phyloP scores from a whole-genome alignment of 2,888 invertebrate species.

The Coelinius sp. region DNA sequence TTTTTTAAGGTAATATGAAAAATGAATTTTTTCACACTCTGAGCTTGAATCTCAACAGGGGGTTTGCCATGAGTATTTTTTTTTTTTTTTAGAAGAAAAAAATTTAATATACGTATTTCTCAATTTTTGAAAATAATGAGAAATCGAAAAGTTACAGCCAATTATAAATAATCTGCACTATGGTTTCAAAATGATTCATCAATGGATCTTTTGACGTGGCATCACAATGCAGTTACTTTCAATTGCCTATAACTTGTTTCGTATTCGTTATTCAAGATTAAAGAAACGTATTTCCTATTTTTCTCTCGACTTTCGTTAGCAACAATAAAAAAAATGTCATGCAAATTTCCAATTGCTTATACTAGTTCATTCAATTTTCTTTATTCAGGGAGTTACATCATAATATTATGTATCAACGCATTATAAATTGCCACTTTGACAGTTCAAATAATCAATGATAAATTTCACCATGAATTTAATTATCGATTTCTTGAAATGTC shows the following conservation, averaged over 20 bases:
- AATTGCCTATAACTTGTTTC: too few relatives aligned
- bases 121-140: too few relatives aligned
- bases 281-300: too few relatives aligned
- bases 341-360: neutral
- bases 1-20: neutral
- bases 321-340: neutral
- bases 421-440: conserved; percentile 36
- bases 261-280: too few relatives aligned
- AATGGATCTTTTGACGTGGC: too few relatives aligned
- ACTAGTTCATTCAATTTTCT: conserved; percentile 22
- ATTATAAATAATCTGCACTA: too few relatives aligned
- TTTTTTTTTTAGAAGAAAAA: neutral
- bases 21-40: neutral
- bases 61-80: neutral
- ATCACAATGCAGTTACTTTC: too few relatives aligned
- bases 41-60: too few relatives aligned
- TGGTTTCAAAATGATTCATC: too few relatives aligned
- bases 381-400: conserved; percentile 14
- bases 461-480: conserved; percentile 14
- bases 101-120: too few relatives aligned
- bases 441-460: conserved; percentile 37
- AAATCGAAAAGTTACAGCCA: too few relatives aligned
- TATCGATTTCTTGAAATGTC: conserved; percentile 44
- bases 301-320: too few relatives aligned
- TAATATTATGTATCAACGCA: neutral